A percentile compares a stretch with the other conserved stretches of the same genome.
phyloP scores from a whole-genome alignment of 2,888 invertebrate species.

The Crematogaster levior region DNA sequence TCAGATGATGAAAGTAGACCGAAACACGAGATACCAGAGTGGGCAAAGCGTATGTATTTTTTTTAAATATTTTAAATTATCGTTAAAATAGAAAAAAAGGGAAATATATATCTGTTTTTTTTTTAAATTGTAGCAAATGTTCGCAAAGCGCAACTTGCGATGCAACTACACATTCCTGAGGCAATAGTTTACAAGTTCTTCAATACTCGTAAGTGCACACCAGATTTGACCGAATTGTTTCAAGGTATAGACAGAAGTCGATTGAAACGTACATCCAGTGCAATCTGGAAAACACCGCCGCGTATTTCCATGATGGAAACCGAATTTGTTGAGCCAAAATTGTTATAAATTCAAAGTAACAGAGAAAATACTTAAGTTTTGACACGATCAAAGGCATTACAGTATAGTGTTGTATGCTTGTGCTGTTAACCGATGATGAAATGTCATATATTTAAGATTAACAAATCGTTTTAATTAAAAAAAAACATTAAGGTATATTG shows the following conservation, averaged over 20 bases:
- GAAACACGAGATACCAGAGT: conserved; percentile 81
- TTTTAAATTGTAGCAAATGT: conserved; percentile 82
- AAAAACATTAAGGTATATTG: not conserved
- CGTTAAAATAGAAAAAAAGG: not conserved
- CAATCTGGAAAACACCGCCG: conserved; percentile 91
- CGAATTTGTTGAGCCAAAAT: conserved; percentile 39
- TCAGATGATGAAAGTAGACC: conserved; percentile 82
- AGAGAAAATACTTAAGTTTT: not conserved
- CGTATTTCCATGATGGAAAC: conserved; percentile 87
- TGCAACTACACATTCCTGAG: conserved; percentile 86
- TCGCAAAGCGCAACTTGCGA: conserved; percentile 85
- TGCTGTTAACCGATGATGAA: conserved; percentile 21
- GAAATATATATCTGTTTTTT: not conserved
- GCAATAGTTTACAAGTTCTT: conserved; percentile 88
- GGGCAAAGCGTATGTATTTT: conserved; percentile 79
- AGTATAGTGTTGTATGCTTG: conserved; percentile 7
- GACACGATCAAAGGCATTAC: not conserved
- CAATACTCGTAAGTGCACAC: conserved; percentile 85
- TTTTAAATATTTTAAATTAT: not conserved
- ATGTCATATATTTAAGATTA: conserved; percentile 15
- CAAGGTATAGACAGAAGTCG: conserved; percentile 89
- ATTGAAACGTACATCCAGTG: conserved; percentile 91
- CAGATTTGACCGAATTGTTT: conserved; percentile 90
- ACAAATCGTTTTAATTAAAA: not conserved
- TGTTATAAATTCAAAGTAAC: conserved; percentile 52